A percentile compares a stretch with the other conserved stretches of the same genome.
phyloP scores from a whole-genome alignment of 2,113 vertebrate species.

The Syrrhaptes paradoxus region DNA sequence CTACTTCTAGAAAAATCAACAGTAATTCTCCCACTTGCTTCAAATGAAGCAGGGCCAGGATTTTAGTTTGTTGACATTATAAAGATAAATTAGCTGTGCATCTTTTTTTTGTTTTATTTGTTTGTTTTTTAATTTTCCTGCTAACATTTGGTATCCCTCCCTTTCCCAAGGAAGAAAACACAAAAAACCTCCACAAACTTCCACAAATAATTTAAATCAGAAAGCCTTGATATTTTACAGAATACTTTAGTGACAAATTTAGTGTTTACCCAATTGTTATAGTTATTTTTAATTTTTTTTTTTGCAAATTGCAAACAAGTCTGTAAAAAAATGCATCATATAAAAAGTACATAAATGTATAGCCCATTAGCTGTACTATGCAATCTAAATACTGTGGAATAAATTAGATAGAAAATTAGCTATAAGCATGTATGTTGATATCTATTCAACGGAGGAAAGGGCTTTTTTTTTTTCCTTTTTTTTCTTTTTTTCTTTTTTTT shows the following conservation, averaged over 20 bases:
- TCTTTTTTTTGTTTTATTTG: not conserved
- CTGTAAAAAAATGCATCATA: slow-evolving; percentile 70
- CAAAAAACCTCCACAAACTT: not conserved
- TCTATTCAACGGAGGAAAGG: slow-evolving; percentile 84
- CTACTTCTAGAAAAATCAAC: not conserved
- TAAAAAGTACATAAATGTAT: slow-evolving; percentile 78
- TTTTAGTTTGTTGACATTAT: not conserved
- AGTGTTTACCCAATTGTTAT: slow-evolving; percentile 48
- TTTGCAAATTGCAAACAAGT: slow-evolving; percentile 72
- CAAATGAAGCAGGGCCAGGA: not conserved
- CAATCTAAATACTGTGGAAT: slow-evolving; percentile 89
- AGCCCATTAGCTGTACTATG: slow-evolving; percentile 86
- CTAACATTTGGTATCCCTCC: not conserved
- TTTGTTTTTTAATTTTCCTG: not conserved
- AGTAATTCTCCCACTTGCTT: not conserved
- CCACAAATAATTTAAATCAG: slow-evolving; percentile 59
- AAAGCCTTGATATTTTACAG: slow-evolving; percentile 67
- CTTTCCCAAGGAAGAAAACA: slow-evolving; percentile 8
- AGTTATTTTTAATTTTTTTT: not conserved
- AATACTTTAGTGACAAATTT: slow-evolving; percentile 58
- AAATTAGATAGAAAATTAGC: slow-evolving; percentile 88
- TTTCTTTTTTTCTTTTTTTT: not conserved
- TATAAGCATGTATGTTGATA: slow-evolving; percentile 84
- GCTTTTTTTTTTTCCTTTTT: slow-evolving; percentile 14
- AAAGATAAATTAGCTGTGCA: slow-evolving; percentile 40